Evolutionary conservation across 35 echinoderm and acorn worm species (phyloP), one percentile per base, ranked within the genome.

Genomic region (Holothuria glaberrima): DNA sequence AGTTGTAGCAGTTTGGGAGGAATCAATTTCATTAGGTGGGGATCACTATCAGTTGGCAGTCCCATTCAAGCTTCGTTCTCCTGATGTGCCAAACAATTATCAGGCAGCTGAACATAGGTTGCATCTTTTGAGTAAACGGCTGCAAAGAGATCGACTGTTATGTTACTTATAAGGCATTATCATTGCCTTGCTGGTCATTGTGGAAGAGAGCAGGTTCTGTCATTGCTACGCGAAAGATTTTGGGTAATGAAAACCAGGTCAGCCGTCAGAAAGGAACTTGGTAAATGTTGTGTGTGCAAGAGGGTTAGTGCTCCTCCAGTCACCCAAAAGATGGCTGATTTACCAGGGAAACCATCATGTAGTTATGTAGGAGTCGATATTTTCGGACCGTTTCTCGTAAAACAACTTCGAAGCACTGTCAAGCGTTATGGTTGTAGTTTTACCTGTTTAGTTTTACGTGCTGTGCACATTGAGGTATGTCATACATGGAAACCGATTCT

Each of bases 371-470:
- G 80, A 24, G 45, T 83, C 44, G 10, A 46, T 46, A 10, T 46
- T 46, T 10, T 10, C 44, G 44, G 44, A 46, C 44, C 7, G 9
- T 83, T 30, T 56, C 52, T 21, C 7, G 12, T 19, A 83, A 50
- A 32, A n/a, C 80, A 60, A 22, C 44, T 24, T 4, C 48, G 80
- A 19, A 50, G 35, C 17, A 58, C 6, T 9, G 48, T 83, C 30
- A 83, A 60, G 59, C 54, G 48, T 29, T 83, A 83, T 30, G 48
- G 80, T 25, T 20, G 52, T n/a, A 83, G 52, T 30, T 83, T 83
- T 29, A 83, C 80, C 9, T 59, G 80, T 29, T 58, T 83, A 32
- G 59, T 27, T 83, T 20, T 83, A 13, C 38, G 80, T 58, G 80
- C 80, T 25, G 57, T 83, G 7, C 80, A 83, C 52, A 46, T 57